Base-by-base conservation (phyloP, 2,888 invertebrate species). In the Andrena bucephala region DNA sequence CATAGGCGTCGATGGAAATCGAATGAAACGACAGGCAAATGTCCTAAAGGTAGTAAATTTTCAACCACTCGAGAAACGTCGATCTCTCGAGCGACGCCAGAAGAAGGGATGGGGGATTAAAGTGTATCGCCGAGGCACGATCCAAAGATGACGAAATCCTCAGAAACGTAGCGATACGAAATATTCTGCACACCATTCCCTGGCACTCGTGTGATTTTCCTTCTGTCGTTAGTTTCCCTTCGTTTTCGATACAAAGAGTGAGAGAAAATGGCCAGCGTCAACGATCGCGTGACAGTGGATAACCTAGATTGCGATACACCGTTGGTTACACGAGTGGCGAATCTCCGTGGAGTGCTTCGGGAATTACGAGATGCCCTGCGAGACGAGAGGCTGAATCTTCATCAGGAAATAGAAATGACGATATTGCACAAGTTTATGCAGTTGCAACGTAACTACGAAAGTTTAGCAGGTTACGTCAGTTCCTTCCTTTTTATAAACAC, bases 381-480 rank as follows among this genome's bases (percentile, higher is more conserved):
- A 5, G 65, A 70, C 2, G 90, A 91, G 65, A 85, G 85, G 29
- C 33, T 78, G 20, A 87, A 87, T 74, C 75, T 91, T 6, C 81
- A 71, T 59, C 77, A 77, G 33, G 87, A 89, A 76, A 85, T 89
- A 27, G 69, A 86, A 54, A 83, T 69, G 76, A 78, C 72, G 36
- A 59, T 84, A 72, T 57, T 77, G 59, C 78, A 77, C 50, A 77
- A 86, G 70, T 71, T 86, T 36, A 57, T 72, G 29, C 42, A 59
- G 20, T 67, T 33, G 36, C 63, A 20, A n/a, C 66, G 33, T 50
- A 84, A 67, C 70, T 70, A 57, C 13, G 52, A 63, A 67, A 71
- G 27, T 69, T 71, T 78, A 7, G n/a, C 74, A 74, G 67, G 66
- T 84, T 84, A 84, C 24, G 52, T 33, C 8, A n/a, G n/a, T 59